These are phyloP conservation scores for Barypeithes pellucidus DNA, from an alignment of 2,888 invertebrate species.

Conservation along the genomic window DNA sequence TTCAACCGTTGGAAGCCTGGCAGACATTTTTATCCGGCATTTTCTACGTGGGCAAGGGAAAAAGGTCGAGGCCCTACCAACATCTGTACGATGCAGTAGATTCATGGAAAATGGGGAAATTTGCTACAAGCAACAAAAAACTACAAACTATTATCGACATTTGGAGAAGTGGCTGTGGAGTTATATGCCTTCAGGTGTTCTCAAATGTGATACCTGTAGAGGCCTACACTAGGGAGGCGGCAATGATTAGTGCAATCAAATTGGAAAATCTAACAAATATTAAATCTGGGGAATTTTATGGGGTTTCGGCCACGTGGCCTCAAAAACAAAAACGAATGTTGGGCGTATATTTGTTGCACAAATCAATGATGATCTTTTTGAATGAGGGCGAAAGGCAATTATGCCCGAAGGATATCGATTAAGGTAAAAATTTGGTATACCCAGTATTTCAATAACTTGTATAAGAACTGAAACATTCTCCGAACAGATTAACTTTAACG, in stretches of 20 bases:
- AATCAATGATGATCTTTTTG: constrained; percentile 87
- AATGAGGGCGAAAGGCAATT: constrained; percentile 93
- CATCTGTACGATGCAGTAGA: constrained; percentile 93
- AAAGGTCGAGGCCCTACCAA: constrained; percentile 88
- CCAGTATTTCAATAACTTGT: too few relatives aligned
- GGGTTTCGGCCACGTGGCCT: constrained; percentile 83
- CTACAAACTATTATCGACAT: constrained; percentile 88
- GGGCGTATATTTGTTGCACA: constrained; percentile 86
- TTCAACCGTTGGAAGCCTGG: constrained; percentile 77
- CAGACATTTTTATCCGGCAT: constrained; percentile 86
- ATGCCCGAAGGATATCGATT: constrained; percentile 80
- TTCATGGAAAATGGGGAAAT: constrained; percentile 73
- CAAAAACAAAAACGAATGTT: constrained; percentile 80
- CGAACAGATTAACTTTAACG: too few relatives aligned
- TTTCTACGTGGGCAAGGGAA: constrained; percentile 92
- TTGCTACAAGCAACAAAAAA: constrained; percentile 74
- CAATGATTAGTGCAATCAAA: constrained; percentile 93
- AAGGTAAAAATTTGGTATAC: neutral
- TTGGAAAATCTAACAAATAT: constrained; percentile 84
- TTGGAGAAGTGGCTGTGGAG: constrained; percentile 88
- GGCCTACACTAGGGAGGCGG: constrained; percentile 94
- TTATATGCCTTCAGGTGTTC: constrained; percentile 92
- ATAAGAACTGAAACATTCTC: too few relatives aligned
- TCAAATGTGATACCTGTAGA: constrained; percentile 93
- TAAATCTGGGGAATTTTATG: constrained; percentile 88